Evolutionary conservation across 2,113 vertebrate species (phyloP).

Genomic region (Aviceda subcristata): DNA sequence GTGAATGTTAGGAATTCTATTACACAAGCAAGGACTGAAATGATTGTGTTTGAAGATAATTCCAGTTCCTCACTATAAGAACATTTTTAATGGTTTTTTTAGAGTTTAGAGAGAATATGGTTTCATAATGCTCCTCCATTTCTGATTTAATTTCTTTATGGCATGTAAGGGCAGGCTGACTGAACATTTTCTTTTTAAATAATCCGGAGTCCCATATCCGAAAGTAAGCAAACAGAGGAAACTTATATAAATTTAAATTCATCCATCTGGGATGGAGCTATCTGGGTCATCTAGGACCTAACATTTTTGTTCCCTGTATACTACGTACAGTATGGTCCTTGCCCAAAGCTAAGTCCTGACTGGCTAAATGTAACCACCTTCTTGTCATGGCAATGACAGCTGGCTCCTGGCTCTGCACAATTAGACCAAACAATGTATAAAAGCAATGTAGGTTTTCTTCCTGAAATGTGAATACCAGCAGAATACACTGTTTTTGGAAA

Average conservation of each 20-base stretch:
- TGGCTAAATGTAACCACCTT: not conserved
- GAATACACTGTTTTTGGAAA: not conserved
- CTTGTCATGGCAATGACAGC: not conserved
- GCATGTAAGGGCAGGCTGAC: not conserved
- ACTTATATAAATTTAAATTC: not conserved
- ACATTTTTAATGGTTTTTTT: not conserved
- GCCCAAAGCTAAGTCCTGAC: not conserved
- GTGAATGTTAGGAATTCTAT: not conserved
- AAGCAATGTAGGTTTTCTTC: not conserved
- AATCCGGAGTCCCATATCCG: not conserved
- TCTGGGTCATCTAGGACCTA: not conserved
- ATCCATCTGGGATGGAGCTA: not conserved
- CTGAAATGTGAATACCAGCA: not conserved
- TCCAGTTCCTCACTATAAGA: not conserved
- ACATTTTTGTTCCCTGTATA: not conserved
- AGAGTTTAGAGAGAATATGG: not conserved
- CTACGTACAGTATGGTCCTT: not conserved
- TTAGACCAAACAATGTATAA: not conserved
- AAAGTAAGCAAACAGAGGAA: not conserved
- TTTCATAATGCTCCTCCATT: not conserved
- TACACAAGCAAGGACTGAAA: not conserved
- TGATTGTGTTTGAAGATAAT: not conserved
- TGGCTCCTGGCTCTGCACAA: not conserved
- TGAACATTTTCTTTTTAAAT: not conserved
- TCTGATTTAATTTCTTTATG: not conserved